A percentile compares a stretch with the other conserved stretches of the same genome.
Evolutionary conservation across 2,113 vertebrate species (phyloP).

Genomic region (Psophia crepitans): DNA sequence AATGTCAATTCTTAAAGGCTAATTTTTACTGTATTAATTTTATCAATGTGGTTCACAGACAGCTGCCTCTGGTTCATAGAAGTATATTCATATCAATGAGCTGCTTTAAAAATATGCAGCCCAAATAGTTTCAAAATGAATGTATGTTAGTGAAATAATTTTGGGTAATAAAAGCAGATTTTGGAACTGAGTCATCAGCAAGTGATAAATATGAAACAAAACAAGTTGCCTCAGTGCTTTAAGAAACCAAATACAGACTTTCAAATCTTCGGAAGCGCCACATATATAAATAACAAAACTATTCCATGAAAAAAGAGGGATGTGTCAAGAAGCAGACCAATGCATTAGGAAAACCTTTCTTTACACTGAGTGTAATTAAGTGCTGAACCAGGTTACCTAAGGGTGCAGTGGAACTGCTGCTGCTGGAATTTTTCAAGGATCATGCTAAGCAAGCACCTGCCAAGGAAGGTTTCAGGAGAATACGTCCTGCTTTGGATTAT

Average conservation of each 20-base stretch:
- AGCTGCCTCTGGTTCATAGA: background rate
- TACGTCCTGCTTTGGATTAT: background rate
- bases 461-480: background rate
- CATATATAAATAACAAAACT: background rate
- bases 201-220: background rate
- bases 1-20: conserved; percentile 7
- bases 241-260: background rate
- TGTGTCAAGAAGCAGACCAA: background rate
- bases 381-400: background rate
- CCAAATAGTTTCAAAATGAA: background rate
- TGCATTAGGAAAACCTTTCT: background rate
- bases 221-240: background rate
- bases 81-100: background rate
- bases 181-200: background rate
- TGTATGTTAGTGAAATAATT: background rate
- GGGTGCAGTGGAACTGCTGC: background rate
- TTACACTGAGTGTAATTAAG: background rate
- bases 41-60: conserved; percentile 6
- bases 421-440: background rate
- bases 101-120: conserved; percentile 1
- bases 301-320: background rate
- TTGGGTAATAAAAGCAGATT: background rate
- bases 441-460: background rate
- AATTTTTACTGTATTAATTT: background rate
- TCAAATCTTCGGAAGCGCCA: background rate